phyloP scores from a whole-genome alignment of 2,113 vertebrate species.

The Heterotis niloticus region DNA sequence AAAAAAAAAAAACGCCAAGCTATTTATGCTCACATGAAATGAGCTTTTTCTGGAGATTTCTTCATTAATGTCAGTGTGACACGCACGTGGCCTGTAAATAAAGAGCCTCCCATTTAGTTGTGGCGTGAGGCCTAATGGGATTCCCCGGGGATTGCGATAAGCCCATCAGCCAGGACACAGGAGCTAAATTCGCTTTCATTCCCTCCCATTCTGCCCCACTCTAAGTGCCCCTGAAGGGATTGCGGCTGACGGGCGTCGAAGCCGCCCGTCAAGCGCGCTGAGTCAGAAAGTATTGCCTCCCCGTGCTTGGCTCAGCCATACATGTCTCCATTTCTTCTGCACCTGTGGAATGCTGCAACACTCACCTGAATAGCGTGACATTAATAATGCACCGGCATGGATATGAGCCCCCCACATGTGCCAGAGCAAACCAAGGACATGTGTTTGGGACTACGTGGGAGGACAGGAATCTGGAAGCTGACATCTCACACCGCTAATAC shows the following conservation, averaged over 20 bases:
- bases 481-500: not conserved
- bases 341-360: not conserved
- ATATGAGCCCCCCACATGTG: slow-evolving; percentile 6
- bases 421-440: not conserved
- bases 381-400: not conserved
- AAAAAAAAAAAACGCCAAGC: not conserved
- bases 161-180: not conserved
- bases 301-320: not conserved
- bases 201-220: not conserved
- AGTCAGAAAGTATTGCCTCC: not conserved
- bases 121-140: not conserved
- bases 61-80: slow-evolving; percentile 12
- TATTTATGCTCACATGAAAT: not conserved
- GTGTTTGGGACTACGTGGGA: not conserved
- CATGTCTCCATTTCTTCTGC: not conserved
- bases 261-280: too few species aligned
- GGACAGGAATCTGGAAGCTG: not conserved
- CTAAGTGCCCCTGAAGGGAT: not conserved
- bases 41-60: slow-evolving; percentile 3
- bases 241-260: not conserved
- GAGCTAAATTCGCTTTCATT: not conserved
- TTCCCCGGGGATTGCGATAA: not conserved
- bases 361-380: not conserved
- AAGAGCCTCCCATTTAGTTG: not conserved
- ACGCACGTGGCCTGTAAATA: not conserved